Conservation (phyloP, 2,888 invertebrate species). For the Sisyra nigra region DNA sequence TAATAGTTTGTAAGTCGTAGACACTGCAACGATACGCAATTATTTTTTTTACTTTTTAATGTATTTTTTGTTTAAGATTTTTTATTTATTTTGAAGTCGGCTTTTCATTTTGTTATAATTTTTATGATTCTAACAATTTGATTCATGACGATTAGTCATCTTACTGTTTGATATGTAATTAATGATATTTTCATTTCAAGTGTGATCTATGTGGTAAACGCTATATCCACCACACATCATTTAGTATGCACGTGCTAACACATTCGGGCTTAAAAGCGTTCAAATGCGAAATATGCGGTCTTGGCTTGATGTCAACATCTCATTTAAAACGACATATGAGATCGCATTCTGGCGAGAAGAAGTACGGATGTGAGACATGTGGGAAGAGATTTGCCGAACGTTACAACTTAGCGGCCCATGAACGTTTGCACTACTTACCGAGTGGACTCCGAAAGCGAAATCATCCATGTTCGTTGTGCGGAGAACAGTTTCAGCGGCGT, state of each 20-base stretch:
- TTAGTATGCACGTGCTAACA: slow-evolving; percentile 49
- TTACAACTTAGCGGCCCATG: slow-evolving; percentile 24
- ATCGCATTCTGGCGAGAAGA: slow-evolving; percentile 46
- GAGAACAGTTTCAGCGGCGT: slow-evolving; percentile 18
- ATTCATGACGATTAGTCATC: too few species aligned
- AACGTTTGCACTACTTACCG: slow-evolving; percentile 17
- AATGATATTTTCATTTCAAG: slow-evolving; percentile 16
- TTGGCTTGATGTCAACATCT: slow-evolving; percentile 43
- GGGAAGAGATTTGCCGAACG: slow-evolving; percentile 42
- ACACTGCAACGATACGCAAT: too few species aligned
- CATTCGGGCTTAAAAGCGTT: slow-evolving; percentile 44
- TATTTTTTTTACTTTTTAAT: too few species aligned
- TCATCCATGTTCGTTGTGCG: slow-evolving; percentile 18
- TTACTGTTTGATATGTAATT: too few species aligned
- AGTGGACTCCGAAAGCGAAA: slow-evolving; percentile 2
- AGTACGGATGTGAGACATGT: slow-evolving; percentile 37
- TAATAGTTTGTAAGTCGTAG: too few species aligned
- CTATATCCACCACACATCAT: slow-evolving; percentile 47
- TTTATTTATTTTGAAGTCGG: too few species aligned
- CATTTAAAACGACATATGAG: slow-evolving; percentile 51
- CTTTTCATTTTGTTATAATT: too few species aligned
- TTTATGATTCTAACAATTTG: too few species aligned
- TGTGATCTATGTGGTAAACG: slow-evolving; percentile 25
- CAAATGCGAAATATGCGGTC: slow-evolving; percentile 40
- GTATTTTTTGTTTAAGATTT: too few species aligned